Base-by-base conservation (phyloP, 2,113 vertebrate species). In the Columbina picui region DNA sequence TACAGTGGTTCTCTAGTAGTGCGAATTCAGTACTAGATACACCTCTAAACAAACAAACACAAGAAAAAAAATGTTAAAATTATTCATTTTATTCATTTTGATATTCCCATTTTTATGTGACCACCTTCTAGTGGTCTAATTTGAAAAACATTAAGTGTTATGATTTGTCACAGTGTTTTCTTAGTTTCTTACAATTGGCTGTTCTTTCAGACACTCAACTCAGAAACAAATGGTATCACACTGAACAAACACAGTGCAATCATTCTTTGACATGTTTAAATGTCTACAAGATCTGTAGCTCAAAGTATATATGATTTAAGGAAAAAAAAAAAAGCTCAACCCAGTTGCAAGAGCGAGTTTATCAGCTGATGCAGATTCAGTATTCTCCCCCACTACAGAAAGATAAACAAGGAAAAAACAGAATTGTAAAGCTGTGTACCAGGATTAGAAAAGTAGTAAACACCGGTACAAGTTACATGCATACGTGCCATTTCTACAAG, bases 21-120 rank as follows among this genome's bases (percentile, higher is more conserved):
- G 96, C 92, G 52, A 98, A 97, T 76, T 98, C 98, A 53, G 91
- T 94, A 83, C 98, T 98, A 67, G 98, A 98, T 32, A 98, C 97
- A 3, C 89, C 95, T 94, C 98, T 98, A 85, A 47, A 96, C 19
- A 93, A 57, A 67, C 6, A 41, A 36, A 87, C 34, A 70, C 6
- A 34, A 19, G 29, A 26, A 93, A 81, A 79, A 75, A 14, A 87
- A 89, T n/a, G 88, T 32, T 52, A 0, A 43, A 73, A 74, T 47
- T 30, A 56, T 19, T 90, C 47, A 50, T 49, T 70, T 47, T 30
- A 56, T 19, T 90, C 47, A 50, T 49, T 70, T 59, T 69, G 7
- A 36, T 68, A 82, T 2, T 56, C 19, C 2, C n/a, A 53, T 75
- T 87, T 73, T 59, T 7, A 88, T 80, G 25, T 59, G 17, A 71